Base-by-base conservation (phyloP, 2,888 invertebrate species). In the Meganola albula region DNA sequence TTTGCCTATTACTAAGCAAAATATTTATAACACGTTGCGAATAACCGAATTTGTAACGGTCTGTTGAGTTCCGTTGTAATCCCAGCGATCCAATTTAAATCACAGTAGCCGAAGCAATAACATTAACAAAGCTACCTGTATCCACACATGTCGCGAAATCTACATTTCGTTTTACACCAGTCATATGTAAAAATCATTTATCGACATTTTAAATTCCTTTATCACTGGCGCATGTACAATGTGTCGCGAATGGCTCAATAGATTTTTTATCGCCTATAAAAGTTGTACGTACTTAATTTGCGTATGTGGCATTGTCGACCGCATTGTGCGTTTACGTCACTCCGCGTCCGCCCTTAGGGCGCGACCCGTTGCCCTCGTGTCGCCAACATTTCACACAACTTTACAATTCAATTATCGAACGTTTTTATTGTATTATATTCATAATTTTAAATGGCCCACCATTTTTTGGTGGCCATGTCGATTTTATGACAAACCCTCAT, bases 161-260 rank as follows among this genome's bases (percentile, higher is more conserved):
- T 67, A 63, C 74, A 78, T 74, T 57, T 55, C 60, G 24, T 38
- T 40, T 46, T 51, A 38, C 59, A 59, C 59, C 47, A 48, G 73
- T 69, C 80, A 80, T 83, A 84, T 85, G 84, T 74, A 82, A 84
- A 85, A 84, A 78, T 77, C 79, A 75, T 83, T 84, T 83, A 78
- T 75, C 65, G 70, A 65, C 66, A 66, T 79, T 82, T 77, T 76
- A 76, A 79, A 72, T 68, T 72, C 67, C 63, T 73, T 78, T 72
- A 67, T 71, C 47, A 53, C 44, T 47, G 72, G 74, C 79, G 70
- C 77, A 76, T 74, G 80, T 66, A 70, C 64, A 56, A 57, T 62
- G 66, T 72, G 74, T 63, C 48, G 58, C 78, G 63, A 76, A 83
- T 82, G 61, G 57, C 65, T 78, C 74, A 82, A 84, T 76, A 68